These are phyloP conservation scores for Andrena trimmerana DNA, from an alignment of 2,888 invertebrate genomes.

Conservation along the genomic window DNA sequence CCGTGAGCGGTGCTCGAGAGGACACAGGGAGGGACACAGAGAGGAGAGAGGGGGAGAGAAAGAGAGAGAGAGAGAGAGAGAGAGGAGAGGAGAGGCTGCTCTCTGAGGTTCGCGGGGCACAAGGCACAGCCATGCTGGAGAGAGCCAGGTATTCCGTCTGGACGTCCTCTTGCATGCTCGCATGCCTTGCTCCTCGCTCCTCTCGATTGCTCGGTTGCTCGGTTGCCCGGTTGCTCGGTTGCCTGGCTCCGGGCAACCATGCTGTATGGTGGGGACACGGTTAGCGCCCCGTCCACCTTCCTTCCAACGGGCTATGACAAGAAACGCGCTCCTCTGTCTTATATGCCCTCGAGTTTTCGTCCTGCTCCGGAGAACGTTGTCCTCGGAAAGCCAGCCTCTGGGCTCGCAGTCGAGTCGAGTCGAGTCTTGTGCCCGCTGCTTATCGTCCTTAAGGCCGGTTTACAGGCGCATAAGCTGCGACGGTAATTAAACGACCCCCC, in stretches of 20 bases:
- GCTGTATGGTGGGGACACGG: slow-evolving; percentile 57
- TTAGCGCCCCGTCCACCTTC: slow-evolving; percentile 67
- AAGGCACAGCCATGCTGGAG: slow-evolving; percentile 10
- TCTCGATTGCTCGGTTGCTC: slow-evolving; percentile 4
- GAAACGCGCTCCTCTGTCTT: slow-evolving; percentile 69
- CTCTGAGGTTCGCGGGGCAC: slow-evolving; percentile 5
- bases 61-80: slow-evolving; percentile 38
- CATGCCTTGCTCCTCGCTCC: slow-evolving; percentile 61
- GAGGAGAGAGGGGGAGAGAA: slow-evolving; percentile 53
- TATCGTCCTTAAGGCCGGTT: slow-evolving; percentile 64
- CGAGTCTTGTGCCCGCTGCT: slow-evolving; percentile 21
- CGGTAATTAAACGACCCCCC: slow-evolving; percentile 66
- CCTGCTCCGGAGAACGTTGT: slow-evolving; percentile 62
- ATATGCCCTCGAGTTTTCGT: slow-evolving; percentile 65
- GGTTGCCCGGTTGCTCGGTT: slow-evolving; percentile 29
- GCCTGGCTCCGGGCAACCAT: slow-evolving; percentile 37
- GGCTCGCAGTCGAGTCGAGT: not conserved
- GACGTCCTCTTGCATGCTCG: slow-evolving; percentile 47
- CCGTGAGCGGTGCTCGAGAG: not conserved
- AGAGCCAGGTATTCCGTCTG: slow-evolving; percentile 61
- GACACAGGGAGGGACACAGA: not conserved
- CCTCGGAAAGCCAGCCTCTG: slow-evolving; percentile 29
- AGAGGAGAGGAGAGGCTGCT: slow-evolving; percentile 43
- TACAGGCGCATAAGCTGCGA: slow-evolving; percentile 62
- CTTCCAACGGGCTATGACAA: slow-evolving; percentile 69